Percentiles rank a stretch among this genome's conserved stretches.
These are phyloP conservation scores for Colletes latitarsis DNA, from an alignment of 1,140 invertebrate species.

Conservation along the genomic window DNA sequence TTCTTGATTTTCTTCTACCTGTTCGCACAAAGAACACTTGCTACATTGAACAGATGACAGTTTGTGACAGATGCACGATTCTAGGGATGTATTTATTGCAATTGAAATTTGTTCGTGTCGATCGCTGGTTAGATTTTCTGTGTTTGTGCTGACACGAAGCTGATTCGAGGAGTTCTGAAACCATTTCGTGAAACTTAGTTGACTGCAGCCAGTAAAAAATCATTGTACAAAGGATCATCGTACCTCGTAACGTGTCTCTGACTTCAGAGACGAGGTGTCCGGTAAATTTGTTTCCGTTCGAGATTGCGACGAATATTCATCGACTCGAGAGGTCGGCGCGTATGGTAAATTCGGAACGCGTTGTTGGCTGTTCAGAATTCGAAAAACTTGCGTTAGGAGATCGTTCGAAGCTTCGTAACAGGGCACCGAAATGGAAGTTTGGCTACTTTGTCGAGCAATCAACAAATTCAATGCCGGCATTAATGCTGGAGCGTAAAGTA, in stretches of 20 bases:
- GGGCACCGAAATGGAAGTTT: conserved; percentile 28
- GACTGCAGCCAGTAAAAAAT: no score
- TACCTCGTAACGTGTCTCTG: background rate
- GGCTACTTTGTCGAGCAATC: conserved; percentile 43
- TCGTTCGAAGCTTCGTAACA: conserved; percentile 45
- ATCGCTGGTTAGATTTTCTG: background rate
- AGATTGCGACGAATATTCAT: conserved; percentile 4
- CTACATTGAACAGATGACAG: background rate
- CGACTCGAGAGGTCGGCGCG: background rate
- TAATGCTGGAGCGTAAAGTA: conserved; percentile 47
- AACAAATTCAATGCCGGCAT: conserved; percentile 51
- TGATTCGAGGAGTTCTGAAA: background rate
- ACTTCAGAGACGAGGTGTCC: background rate
- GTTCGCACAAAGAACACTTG: background rate
- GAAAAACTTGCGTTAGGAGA: conserved; percentile 42
- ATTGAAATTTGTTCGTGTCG: background rate
- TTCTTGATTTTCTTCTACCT: background rate
- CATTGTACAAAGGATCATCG: background rate
- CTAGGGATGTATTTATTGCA: conserved; percentile 12
- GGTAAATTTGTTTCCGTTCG: background rate
- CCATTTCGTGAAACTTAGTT: background rate
- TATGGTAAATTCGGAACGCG: conserved; percentile 41
- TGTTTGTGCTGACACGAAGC: no score
- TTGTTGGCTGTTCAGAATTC: conserved; percentile 34
- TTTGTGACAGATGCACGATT: background rate